Conservation (phyloP, 2,797 vertebrate genomes). For the Holocentrus rufus region DNA sequence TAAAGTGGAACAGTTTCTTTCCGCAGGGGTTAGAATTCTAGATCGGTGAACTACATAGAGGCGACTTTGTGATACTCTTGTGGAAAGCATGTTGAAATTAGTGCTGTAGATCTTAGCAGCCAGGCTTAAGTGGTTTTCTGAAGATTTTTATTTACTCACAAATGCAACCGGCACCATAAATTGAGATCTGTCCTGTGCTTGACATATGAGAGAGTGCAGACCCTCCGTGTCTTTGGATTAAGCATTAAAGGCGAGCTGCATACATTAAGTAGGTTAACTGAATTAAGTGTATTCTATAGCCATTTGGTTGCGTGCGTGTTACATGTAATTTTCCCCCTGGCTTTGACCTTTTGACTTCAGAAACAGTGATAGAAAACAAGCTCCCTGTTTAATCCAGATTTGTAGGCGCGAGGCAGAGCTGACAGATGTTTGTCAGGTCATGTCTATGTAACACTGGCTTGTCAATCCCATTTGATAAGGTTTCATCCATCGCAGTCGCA, state of each 20-base stretch:
- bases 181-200: neutral
- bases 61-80: slow-evolving; percentile 48
- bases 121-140: slow-evolving; percentile 9
- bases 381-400: slow-evolving; percentile 32
- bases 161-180: neutral
- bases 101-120: neutral
- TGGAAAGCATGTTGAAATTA: slow-evolving; percentile 33
- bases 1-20: slow-evolving; percentile 67
- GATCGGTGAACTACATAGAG: slow-evolving; percentile 46
- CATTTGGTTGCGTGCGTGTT: neutral
- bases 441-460: slow-evolving; percentile 4
- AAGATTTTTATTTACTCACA: neutral
- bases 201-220: neutral
- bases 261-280: neutral
- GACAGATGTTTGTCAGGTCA: slow-evolving; percentile 35
- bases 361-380: neutral
- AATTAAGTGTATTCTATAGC: slow-evolving; percentile 11
- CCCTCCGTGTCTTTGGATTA: too few relatives aligned
- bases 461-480: slow-evolving; percentile 5
- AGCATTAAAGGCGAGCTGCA: neutral
- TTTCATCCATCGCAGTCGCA: slow-evolving; percentile 13
- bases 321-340: neutral
- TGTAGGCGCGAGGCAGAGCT: slow-evolving; percentile 23
- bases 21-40: slow-evolving; percentile 28
- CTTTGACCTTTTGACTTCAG: slow-evolving; percentile 23